Conservation (phyloP, 2,888 invertebrate genomes). For the Acrobeloides nanus region DNA sequence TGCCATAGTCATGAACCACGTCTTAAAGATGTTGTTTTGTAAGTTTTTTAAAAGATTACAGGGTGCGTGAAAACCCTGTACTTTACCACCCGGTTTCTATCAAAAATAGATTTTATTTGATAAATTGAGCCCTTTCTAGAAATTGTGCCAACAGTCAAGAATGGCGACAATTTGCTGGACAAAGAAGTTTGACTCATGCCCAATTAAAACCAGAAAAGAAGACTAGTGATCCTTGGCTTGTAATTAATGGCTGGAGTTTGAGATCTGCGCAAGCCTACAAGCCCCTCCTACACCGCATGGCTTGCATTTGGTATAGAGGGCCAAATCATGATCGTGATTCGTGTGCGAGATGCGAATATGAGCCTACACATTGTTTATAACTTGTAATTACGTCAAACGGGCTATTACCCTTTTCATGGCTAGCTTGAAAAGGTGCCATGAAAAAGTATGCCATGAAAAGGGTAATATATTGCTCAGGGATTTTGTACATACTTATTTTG, state of each 20-base stretch:
- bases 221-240: slow-evolving; percentile 21
- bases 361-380: slow-evolving; percentile 23
- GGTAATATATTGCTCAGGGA: not conserved
- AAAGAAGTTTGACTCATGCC: slow-evolving; percentile 6
- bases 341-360: slow-evolving; percentile 30
- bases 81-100: too few species aligned
- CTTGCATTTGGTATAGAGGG: slow-evolving; percentile 31
- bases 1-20: too few species aligned
- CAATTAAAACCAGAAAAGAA: slow-evolving; percentile 18
- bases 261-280: slow-evolving; percentile 19
- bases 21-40: slow-evolving; percentile 18
- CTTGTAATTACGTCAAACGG: not conserved
- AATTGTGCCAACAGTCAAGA: slow-evolving; percentile 13
- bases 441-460: not conserved
- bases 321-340: slow-evolving; percentile 22
- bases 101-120: too few species aligned
- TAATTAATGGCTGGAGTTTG: slow-evolving; percentile 22
- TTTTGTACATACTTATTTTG: not conserved
- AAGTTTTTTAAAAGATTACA: slow-evolving; percentile 6
- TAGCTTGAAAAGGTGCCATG: not conserved
- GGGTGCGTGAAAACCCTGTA: too few species aligned
- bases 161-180: slow-evolving; percentile 11
- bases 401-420: too few species aligned
- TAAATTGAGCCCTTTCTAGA: too few species aligned
- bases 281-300: slow-evolving; percentile 17